Evolutionary conservation across 2,797 vertebrate genomes (phyloP).

Genomic region (Heterohyrax brucei): DNA sequence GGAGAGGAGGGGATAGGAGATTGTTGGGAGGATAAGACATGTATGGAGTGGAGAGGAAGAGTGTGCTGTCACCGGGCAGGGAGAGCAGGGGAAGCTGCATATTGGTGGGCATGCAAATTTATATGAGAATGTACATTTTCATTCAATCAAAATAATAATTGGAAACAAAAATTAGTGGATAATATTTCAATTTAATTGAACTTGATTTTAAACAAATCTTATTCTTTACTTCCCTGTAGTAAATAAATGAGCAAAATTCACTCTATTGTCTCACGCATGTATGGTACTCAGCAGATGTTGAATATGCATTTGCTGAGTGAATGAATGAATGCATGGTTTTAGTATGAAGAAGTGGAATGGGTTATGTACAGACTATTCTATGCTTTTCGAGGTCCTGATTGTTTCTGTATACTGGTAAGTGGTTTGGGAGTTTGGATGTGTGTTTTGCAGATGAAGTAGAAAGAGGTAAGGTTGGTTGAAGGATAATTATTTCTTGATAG

Average conservation of each 20-base stretch:
- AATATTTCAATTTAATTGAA: conserved; percentile 78
- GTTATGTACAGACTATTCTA: neutral
- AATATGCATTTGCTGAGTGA: conserved; percentile 6
- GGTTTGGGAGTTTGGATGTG: conserved; percentile 53
- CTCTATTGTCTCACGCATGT: conserved; percentile 29
- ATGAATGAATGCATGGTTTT: neutral
- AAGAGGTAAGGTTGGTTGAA: conserved; percentile 79
- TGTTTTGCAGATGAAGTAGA: conserved; percentile 57
- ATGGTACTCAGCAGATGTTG: neutral
- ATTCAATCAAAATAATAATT: no score
- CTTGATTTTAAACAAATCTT: conserved; percentile 73
- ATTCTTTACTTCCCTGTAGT: conserved; percentile 61
- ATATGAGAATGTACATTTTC: no score
- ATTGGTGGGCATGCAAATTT: no score
- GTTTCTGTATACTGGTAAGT: conserved; percentile 38
- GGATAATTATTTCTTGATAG: conserved; percentile 83
- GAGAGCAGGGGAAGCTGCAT: no score
- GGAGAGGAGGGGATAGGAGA: no score
- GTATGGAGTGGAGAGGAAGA: no score
- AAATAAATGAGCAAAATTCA: conserved; percentile 71
- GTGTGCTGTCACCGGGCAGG: no score
- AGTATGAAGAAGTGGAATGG: conserved; percentile 18
- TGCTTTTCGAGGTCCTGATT: neutral
- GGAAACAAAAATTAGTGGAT: neutral
- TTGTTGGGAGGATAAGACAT: no score